Conservation (phyloP, 2,888 invertebrate species). For the Saturnia pavonia region DNA sequence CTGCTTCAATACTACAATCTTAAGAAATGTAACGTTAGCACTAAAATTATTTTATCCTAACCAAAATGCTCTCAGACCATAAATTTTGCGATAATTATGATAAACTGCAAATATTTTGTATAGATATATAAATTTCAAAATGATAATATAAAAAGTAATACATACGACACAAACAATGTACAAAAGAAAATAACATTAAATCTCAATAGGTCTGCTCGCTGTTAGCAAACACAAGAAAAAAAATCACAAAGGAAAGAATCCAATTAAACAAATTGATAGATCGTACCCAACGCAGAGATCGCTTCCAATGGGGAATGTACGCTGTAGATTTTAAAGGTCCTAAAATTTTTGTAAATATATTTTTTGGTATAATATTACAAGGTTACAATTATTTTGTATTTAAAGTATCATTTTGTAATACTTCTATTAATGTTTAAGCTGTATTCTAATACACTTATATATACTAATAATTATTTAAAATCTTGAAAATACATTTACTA, state of each 20-base stretch:
- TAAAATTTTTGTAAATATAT: slow-evolving; percentile 2
- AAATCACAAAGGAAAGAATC: slow-evolving; percentile 70
- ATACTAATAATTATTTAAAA: too few species aligned
- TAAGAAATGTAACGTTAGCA: too few species aligned
- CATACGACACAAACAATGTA: slow-evolving; percentile 48
- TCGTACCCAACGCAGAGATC: slow-evolving; percentile 44
- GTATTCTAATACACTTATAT: too few species aligned
- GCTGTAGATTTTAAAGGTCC: slow-evolving; percentile 13
- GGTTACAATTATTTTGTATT: neutral
- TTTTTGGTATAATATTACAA: neutral
- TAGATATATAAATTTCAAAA: neutral
- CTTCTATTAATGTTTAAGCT: too few species aligned
- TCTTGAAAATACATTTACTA: too few species aligned
- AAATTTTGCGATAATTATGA: neutral
- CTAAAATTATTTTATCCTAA: neutral
- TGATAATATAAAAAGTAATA: neutral
- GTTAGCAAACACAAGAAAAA: slow-evolving; percentile 61
- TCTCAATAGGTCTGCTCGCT: slow-evolving; percentile 56
- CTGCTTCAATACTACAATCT: too few species aligned
- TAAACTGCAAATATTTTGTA: neutral
- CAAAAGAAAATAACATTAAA: slow-evolving; percentile 65
- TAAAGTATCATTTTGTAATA: too few species aligned
- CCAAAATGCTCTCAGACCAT: neutral
- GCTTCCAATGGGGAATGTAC: slow-evolving; percentile 19
- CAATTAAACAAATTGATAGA: slow-evolving; percentile 79